These are phyloP conservation scores for Torymus aiolomorphi DNA, from an alignment of 2,888 invertebrate species.

Conservation along the genomic window DNA sequence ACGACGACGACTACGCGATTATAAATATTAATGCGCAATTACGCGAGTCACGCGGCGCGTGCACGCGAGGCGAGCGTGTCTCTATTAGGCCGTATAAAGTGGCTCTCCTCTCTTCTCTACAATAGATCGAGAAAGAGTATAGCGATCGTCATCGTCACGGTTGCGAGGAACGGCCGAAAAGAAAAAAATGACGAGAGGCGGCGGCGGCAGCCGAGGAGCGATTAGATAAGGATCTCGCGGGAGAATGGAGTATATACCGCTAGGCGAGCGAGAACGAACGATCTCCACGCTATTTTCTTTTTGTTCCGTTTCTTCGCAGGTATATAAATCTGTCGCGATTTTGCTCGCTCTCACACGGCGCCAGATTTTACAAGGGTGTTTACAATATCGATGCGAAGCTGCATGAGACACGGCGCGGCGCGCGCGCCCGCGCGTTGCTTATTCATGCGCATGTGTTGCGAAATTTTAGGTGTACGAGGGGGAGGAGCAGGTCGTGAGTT, in stretches of 20 bases:
- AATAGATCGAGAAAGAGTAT: neutral
- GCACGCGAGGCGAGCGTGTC: neutral
- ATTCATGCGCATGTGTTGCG: no score
- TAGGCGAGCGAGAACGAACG: neutral
- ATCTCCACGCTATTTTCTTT: neutral
- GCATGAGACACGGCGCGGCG: no score
- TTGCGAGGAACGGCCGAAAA: neutral
- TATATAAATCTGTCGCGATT: no score
- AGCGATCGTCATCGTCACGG: slow-evolving; percentile 11
- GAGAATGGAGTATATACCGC: slow-evolving; percentile 13
- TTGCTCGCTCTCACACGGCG: no score
- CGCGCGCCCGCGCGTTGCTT: no score
- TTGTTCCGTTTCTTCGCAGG: neutral
- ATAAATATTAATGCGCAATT: slow-evolving; percentile 43
- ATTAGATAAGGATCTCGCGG: slow-evolving; percentile 45
- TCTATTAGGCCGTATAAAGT: slow-evolving; percentile 5
- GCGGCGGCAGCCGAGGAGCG: neutral
- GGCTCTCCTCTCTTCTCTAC: no score
- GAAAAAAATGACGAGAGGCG: no score
- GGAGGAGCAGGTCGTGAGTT: no score
- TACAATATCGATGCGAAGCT: no score
- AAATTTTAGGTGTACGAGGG: no score
- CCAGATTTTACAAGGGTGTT: no score
- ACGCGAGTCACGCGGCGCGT: slow-evolving; percentile 19
- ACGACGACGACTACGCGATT: slow-evolving; percentile 8